Evolutionary conservation across 2,113 vertebrate species (phyloP).

Genomic region (Pica pica): DNA sequence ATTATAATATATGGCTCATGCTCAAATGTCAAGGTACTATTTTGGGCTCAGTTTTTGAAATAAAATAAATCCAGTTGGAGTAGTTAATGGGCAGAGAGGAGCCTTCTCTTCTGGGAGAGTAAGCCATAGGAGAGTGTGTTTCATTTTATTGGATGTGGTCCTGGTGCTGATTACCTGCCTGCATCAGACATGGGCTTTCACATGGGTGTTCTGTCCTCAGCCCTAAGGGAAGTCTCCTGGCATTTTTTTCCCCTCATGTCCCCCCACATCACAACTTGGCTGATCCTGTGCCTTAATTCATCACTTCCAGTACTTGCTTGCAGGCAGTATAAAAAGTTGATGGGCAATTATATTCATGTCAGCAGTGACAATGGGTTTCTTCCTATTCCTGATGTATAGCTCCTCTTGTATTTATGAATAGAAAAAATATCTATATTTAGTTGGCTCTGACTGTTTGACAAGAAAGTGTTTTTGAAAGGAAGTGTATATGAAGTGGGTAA

Average conservation of each 20-base stretch:
- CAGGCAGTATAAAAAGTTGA: not conserved
- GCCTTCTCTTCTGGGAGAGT: not conserved
- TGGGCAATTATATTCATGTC: conserved; percentile 10
- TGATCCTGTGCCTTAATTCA: not conserved
- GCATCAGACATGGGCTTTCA: not conserved
- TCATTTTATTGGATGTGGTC: not conserved
- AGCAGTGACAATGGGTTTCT: not conserved
- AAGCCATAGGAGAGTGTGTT: not conserved
- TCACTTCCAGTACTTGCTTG: not conserved
- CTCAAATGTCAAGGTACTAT: conserved; percentile 61
- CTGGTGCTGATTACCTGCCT: not conserved
- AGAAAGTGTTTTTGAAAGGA: not conserved
- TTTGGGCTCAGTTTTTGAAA: conserved; percentile 40
- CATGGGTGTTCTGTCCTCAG: not conserved
- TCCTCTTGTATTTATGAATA: not conserved
- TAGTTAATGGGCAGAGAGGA: conserved; percentile 25
- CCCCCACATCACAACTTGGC: not conserved
- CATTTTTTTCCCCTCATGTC: not conserved
- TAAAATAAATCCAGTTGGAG: conserved; percentile 11
- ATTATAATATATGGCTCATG: conserved; percentile 51
- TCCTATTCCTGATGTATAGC: not conserved
- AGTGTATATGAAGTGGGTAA: not conserved
- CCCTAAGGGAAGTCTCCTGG: not conserved
- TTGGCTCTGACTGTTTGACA: not conserved
- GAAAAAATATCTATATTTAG: not conserved